Percentiles rank a stretch among this genome's conserved stretches.
These are phyloP conservation scores for Saturnia pavonia DNA, from an alignment of 2,888 invertebrate genomes.

Conservation along the genomic window DNA sequence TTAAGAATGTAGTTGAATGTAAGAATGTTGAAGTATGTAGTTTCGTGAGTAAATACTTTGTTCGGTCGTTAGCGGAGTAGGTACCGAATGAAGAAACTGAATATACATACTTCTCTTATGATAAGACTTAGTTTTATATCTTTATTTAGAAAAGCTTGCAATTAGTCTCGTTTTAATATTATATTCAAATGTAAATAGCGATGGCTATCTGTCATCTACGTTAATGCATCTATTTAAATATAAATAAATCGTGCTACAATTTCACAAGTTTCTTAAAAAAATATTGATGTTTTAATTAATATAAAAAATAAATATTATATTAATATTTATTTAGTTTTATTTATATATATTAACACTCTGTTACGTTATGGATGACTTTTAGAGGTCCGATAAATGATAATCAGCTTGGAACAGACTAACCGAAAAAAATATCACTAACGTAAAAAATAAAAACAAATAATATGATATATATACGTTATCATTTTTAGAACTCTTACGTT, in stretches of 20 bases:
- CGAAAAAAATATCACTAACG: too few relatives aligned
- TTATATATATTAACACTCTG: too few relatives aligned
- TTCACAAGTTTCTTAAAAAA: neutral
- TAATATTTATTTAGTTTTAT: too few relatives aligned
- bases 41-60: conserved; percentile 20
- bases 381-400: too few relatives aligned
- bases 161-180: neutral
- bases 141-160: neutral
- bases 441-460: too few relatives aligned
- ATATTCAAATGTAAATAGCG: neutral
- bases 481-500: too few relatives aligned
- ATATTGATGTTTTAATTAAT: neutral
- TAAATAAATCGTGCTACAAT: neutral
- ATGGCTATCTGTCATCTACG: neutral
- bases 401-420: too few relatives aligned
- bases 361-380: too few relatives aligned
- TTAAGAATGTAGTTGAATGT: too few relatives aligned
- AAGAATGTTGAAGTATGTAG: conserved; percentile 12
- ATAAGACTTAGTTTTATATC: neutral
- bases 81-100: conserved; percentile 11
- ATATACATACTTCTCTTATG: neutral
- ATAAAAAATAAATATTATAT: too few relatives aligned
- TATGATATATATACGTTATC: too few relatives aligned
- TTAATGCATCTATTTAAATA: neutral
- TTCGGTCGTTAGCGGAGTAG: conserved; percentile 3